Evolutionary conservation across 2,888 invertebrate genomes (phyloP), one percentile per base, ranked within the genome.

Genomic region (Philhelius pedissequus): DNA sequence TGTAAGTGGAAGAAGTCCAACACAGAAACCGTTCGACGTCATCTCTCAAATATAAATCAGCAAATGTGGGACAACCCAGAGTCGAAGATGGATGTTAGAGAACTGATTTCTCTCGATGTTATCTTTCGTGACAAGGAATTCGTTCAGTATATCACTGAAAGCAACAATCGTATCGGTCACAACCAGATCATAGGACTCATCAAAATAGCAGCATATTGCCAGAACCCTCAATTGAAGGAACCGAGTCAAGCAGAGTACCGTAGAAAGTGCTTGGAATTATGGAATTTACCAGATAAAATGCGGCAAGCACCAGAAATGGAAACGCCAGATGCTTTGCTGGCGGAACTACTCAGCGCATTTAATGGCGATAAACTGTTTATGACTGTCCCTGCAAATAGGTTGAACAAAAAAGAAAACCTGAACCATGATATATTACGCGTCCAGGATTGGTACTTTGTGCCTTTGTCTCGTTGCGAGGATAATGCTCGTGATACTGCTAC

Each of bases 151-250:
- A 94, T 99, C 58, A 93, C 92, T 86, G 92, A 94, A 20, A 97
- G 96, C 43, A 99, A 99, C 92, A 94, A 95, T 89, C 92, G 93
- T 30, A 91, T 96, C 83, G 96, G 95, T 0, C 92, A 93, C 50
- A 94, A 93, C 70, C 98, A 98, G 92, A 94, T 96, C 25, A 92
- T 94, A 50, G 94, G 95, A 84, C 92, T 98, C 79, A 92, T 94
- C 15, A 98, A 98, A 93, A 95, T 98, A 75, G 95, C 95, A n/a
- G 94, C 94, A 4, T 98, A 95, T 90, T 95, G 95, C 87, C 94
- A 95, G 89, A 95, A 98, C 89, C 92, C 93, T 86, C 93, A 91
- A 4, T 90, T 97, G 62, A 92, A 94, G 86, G 97, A 98, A 89
- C 86, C 89, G 0, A 92, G 94, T 70, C 98, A 98, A 91, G 93